A percentile compares a stretch with the other conserved stretches of the same genome.
Conservation (phyloP, 2,797 vertebrate genomes). For the Tokudaia muenninki region DNA sequence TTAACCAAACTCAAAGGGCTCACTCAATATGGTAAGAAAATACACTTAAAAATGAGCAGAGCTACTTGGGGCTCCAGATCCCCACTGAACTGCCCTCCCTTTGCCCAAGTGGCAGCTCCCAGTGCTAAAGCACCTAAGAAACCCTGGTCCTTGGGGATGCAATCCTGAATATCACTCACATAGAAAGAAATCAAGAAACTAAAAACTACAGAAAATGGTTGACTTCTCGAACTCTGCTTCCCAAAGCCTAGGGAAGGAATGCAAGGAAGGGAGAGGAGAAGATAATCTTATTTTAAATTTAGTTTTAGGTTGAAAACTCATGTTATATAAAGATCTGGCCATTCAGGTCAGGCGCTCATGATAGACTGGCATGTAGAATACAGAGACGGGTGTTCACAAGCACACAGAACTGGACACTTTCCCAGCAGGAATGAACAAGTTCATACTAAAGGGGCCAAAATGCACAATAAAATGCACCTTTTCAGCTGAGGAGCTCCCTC, state of each 20-base stretch:
- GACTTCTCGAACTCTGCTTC: neutral
- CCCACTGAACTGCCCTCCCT: neutral
- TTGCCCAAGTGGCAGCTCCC: neutral
- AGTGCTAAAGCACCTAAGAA: neutral
- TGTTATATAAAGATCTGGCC: neutral
- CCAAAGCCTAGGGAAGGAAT: neutral
- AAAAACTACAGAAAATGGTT: neutral
- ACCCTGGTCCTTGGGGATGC: neutral
- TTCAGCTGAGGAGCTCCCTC: neutral
- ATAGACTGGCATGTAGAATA: neutral
- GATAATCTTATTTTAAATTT: neutral
- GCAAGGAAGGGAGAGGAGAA: neutral
- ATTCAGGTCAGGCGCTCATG: neutral
- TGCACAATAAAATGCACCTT: conserved; percentile 3
- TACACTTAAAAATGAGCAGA: neutral
- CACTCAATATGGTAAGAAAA: neutral
- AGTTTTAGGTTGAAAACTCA: conserved; percentile 38
- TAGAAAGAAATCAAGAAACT: neutral
- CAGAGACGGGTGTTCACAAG: neutral
- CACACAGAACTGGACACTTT: neutral
- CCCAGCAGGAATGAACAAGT: neutral
- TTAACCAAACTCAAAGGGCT: conserved; percentile 20
- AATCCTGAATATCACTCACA: neutral
- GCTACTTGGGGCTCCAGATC: neutral
- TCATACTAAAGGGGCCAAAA: conserved; percentile 2